A percentile compares a stretch with the other conserved stretches of the same genome.
Conservation (phyloP, 2,888 invertebrate genomes). For the Pammene aurita region DNA sequence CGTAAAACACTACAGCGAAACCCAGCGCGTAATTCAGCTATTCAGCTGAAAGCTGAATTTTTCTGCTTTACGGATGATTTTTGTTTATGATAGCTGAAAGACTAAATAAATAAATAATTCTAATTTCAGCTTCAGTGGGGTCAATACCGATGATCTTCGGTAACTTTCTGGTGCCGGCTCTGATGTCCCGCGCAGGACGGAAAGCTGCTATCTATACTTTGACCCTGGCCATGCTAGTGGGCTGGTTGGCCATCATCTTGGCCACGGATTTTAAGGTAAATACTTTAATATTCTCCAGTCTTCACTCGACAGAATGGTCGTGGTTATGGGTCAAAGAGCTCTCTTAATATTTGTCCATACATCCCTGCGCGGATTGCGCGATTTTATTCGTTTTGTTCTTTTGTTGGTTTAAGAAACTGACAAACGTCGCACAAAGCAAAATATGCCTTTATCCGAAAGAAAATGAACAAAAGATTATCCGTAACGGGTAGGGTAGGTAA, state of each 20-base stretch:
- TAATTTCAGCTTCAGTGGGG: constrained; percentile 54
- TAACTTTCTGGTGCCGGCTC: constrained; percentile 55
- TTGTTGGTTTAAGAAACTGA: too few relatives aligned
- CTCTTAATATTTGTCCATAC: too few relatives aligned
- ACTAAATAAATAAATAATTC: too few relatives aligned
- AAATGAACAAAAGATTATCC: too few relatives aligned
- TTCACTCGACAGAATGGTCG: background rate
- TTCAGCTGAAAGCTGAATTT: background rate
- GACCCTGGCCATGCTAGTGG: constrained; percentile 70
- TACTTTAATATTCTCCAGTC: background rate
- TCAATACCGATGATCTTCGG: constrained; percentile 55
- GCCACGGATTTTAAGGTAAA: constrained; percentile 59
- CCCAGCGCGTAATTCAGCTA: too few relatives aligned
- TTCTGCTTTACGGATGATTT: background rate
- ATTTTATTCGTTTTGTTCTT: too few relatives aligned
- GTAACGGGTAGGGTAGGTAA: too few relatives aligned
- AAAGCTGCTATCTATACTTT: constrained; percentile 71
- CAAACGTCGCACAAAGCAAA: too few relatives aligned
- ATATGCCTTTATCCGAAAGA: too few relatives aligned
- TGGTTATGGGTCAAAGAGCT: background rate
- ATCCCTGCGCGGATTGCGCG: too few relatives aligned
- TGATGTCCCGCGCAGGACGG: constrained; percentile 80
- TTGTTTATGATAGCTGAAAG: background rate
- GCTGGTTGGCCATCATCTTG: constrained; percentile 77
- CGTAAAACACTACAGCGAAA: too few relatives aligned